Base-by-base conservation (phyloP, 2,888 invertebrate species). In the Mycogona germanica region DNA sequence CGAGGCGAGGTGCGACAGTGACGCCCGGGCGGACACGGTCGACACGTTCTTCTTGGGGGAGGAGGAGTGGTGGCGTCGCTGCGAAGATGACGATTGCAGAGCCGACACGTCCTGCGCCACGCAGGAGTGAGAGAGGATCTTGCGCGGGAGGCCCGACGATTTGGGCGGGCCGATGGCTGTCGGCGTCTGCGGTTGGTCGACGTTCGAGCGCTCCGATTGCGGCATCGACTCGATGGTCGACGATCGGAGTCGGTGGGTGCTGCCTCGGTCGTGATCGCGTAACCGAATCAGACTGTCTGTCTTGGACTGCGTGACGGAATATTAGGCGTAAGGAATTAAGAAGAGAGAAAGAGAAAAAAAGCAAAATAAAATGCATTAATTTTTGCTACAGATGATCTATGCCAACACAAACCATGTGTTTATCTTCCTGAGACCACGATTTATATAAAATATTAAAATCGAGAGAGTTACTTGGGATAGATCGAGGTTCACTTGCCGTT, bases 221-320 rank as follows among this genome's bases (percentile, higher is more conserved):
- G 37, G 25, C 25, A 40, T 40, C 2, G 50, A 50, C 9, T 50
- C 50, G n/a, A 50, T 14, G 25, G 50, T 42, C 19, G 50, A 55
- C 42, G 51, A 45, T 14, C 50, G 41, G 23, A 28, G 26, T 17
- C 45, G 51, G 25, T 51, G 49, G 26, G 19, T 29, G 21, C 28
- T 17, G 12, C 12, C 7, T 30, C 37, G 40, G 21, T 54, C 55
- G 6, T 35, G 50, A 4, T 52, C 51, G 30, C 44, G 25, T n/a
- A 44, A 28, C 17, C 46, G 44, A 3, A 30, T 55, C 45, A 56
- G n/a, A 56, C 49, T 56, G 56, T 50, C 56, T 48, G 56, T 38
- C 54, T 56, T 56, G 56, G 48, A 55, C 56, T 56, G 28, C 32
- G 37, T 29, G 19, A 26, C 2, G 28, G 29, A 26, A n/a, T 32